These are phyloP conservation scores for Microplitis demolitor DNA, from an alignment of 1,140 invertebrate genomes.

Conservation along the genomic window DNA sequence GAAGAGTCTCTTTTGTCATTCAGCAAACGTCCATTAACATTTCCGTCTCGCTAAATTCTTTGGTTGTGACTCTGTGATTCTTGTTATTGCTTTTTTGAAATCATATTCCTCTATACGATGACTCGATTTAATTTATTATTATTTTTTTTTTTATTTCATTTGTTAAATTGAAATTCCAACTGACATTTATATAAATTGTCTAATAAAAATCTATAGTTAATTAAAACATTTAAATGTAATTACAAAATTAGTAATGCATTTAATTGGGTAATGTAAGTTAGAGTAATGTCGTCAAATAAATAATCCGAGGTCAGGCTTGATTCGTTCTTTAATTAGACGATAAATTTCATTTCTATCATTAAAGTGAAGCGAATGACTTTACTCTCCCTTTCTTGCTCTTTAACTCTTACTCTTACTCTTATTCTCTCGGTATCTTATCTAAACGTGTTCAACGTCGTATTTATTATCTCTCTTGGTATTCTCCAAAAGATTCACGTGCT, in stretches of 20 bases:
- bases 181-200: too few species aligned
- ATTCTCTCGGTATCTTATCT: background rate
- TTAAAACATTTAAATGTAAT: too few species aligned
- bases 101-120: background rate
- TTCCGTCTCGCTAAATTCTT: slow-evolving; percentile 26
- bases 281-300: background rate
- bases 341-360: background rate
- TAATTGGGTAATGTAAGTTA: background rate
- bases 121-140: too few species aligned
- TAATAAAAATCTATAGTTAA: too few species aligned
- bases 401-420: background rate
- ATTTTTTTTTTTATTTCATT: too few species aligned
- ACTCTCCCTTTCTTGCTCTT: background rate
- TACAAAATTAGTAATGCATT: background rate
- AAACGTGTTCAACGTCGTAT: too few species aligned
- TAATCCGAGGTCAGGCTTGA: background rate
- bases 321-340: slow-evolving; percentile 12
- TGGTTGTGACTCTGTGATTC: slow-evolving; percentile 1
- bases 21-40: slow-evolving; percentile 13
- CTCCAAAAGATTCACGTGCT: slow-evolving; percentile 1
- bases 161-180: too few species aligned
- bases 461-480: too few species aligned
- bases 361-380: background rate
- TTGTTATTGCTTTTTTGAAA: background rate
- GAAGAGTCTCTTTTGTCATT: slow-evolving; percentile 16